A percentile compares a stretch with the other conserved stretches of the same genome.
phyloP scores from a whole-genome alignment of 2,888 invertebrate genomes.

The Salticus scenicus region DNA sequence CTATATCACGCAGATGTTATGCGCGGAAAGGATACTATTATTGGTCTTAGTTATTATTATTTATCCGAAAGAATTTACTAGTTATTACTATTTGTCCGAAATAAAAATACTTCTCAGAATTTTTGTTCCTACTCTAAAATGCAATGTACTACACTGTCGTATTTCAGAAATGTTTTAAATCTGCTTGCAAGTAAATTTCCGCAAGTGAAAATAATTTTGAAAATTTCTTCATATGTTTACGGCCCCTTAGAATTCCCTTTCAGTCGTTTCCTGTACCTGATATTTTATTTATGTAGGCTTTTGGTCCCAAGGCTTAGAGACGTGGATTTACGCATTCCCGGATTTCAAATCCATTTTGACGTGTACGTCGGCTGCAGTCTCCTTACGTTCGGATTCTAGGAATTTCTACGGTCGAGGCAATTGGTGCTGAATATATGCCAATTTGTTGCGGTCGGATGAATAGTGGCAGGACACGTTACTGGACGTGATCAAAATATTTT shows the following conservation, averaged over 20 bases:
- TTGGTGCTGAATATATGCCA: conserved; percentile 25
- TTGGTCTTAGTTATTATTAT: too few relatives aligned
- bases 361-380: neutral
- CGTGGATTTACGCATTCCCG: conserved; percentile 61
- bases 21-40: too few relatives aligned
- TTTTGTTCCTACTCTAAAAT: too few relatives aligned
- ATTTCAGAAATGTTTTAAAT: too few relatives aligned
- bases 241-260: conserved; percentile 42
- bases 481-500: conserved; percentile 3
- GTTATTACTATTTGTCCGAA: too few relatives aligned
- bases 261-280: conserved; percentile 37
- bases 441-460: conserved; percentile 7
- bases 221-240: too few relatives aligned
- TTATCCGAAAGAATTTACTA: too few relatives aligned
- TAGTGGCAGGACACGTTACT: neutral
- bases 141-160: too few relatives aligned
- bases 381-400: conserved; percentile 35
- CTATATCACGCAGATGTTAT: too few relatives aligned
- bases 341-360: conserved; percentile 61
- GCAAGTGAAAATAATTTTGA: too few relatives aligned
- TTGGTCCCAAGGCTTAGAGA: conserved; percentile 46
- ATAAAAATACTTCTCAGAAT: too few relatives aligned
- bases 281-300: conserved; percentile 67
- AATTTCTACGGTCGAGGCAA: conserved; percentile 36
- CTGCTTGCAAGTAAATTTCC: too few relatives aligned